Base-by-base conservation (phyloP, 2,113 vertebrate species). In the Actenoides lindsayi region DNA sequence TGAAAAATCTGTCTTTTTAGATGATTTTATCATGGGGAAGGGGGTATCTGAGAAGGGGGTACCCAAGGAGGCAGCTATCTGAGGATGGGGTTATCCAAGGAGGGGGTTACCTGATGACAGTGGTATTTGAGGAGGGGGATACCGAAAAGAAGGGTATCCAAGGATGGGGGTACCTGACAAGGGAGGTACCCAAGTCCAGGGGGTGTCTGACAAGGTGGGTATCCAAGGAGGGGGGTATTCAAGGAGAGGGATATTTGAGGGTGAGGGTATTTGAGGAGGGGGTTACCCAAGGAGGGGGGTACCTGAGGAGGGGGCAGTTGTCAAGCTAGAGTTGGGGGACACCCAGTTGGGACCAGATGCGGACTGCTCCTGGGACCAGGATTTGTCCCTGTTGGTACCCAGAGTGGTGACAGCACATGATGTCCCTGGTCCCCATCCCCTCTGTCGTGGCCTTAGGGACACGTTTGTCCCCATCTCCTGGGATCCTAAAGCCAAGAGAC, bases 81-180 rank as follows among this genome's bases (percentile, higher is more conserved):
- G 1, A 44, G 48, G 37, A 64, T 1, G 24, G 39, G 6, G 25
- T 1, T 73, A 71, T 4, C 35, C 2, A 1, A 60, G 46, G 56
- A n/a, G 1, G 7, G 30, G 23, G 28, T 1, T 84, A 27, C 9
- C 18, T 4, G 4, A 30, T 1, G 15, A 59, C 1, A 4, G 37
- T 9, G 21, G 9, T 79, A 46, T 5, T 23, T 5, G 5, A 79
- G 46, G 59, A 62, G 11, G 42, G 59, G 44, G 73, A 3, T 64
- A 41, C 13, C 5, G 2, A 51, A 70, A 35, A 42, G 5, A 19
- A 10, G 7, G 12, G 5, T 80, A 64, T 11, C 21, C 2, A 0
- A 44, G 53, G 37, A 50, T 19, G 35, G 25, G 24, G 56, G 6
- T 80, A 75, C 11, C 21, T 4, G 0, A 44, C 37, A 30, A 50